These are phyloP conservation scores for Centroberyx gerrardi DNA, from an alignment of 2,797 vertebrate species.

Conservation along the genomic window DNA sequence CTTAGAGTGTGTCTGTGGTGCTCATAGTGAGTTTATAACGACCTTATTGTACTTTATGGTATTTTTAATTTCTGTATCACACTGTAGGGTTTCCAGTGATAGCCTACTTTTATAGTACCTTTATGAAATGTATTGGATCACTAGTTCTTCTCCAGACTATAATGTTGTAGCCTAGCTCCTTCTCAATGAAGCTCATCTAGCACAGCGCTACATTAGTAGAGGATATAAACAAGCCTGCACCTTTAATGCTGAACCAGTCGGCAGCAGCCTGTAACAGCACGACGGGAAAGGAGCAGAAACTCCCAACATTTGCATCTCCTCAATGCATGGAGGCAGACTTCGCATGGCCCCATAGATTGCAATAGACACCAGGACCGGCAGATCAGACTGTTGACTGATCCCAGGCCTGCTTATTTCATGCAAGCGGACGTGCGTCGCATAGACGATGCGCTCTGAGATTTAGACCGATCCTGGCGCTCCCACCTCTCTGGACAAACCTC, in stretches of 20 bases:
- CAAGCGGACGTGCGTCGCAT: slow-evolving; percentile 66
- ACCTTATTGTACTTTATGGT: too few relatives aligned
- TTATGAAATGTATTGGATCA: too few relatives aligned
- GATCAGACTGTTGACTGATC: slow-evolving; percentile 56
- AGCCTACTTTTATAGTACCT: too few relatives aligned
- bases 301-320: slow-evolving; percentile 35
- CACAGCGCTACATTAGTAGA: not conserved
- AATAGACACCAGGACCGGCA: slow-evolving; percentile 22
- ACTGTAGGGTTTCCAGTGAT: too few relatives aligned
- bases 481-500: slow-evolving; percentile 19
- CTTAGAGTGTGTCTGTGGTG: too few relatives aligned
- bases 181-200: not conserved
- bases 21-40: too few relatives aligned
- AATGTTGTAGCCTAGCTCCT: too few relatives aligned
- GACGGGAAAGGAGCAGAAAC: slow-evolving; percentile 6
- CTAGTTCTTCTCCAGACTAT: too few relatives aligned
- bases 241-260: slow-evolving; percentile 55
- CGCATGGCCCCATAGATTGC: slow-evolving; percentile 12
- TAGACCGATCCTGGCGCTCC: slow-evolving; percentile 15
- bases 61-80: too few relatives aligned
- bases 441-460: slow-evolving; percentile 10
- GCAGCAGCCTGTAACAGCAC: slow-evolving; percentile 8
- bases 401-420: slow-evolving; percentile 59
- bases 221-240: slow-evolving; percentile 36
- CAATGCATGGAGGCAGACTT: slow-evolving; percentile 14